A percentile compares a stretch with the other conserved stretches of the same genome.
Conservation (phyloP, 2,888 invertebrate species). For the Diachrysia chrysitis region DNA sequence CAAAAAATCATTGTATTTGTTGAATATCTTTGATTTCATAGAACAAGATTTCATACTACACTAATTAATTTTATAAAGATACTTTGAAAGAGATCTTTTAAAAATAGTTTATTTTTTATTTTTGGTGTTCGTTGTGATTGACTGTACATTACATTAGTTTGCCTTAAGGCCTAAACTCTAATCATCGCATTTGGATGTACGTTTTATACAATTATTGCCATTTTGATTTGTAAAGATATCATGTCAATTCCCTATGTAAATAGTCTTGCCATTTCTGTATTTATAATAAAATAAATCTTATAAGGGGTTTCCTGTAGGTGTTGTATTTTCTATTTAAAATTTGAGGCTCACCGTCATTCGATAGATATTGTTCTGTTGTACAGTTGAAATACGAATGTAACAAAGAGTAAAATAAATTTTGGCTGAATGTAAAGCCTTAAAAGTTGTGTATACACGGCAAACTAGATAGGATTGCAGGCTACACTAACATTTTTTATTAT, state of each 20-base stretch:
- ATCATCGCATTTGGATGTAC: slow-evolving; percentile 58
- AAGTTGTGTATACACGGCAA: too few relatives aligned
- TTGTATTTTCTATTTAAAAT: slow-evolving; percentile 72
- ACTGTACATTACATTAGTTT: slow-evolving; percentile 61
- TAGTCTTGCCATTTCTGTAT: slow-evolving; percentile 86
- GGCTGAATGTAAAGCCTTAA: not conserved
- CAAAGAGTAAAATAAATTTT: not conserved
- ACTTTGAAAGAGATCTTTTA: not conserved
- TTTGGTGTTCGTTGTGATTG: slow-evolving; percentile 49
- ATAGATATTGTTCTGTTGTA: slow-evolving; percentile 18
- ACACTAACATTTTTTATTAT: too few relatives aligned
- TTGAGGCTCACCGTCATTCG: slow-evolving; percentile 68
- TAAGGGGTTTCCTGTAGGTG: slow-evolving; percentile 73
- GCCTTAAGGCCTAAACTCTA: slow-evolving; percentile 70
- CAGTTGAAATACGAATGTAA: not conserved
- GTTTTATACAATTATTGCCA: slow-evolving; percentile 64
- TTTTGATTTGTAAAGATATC: slow-evolving; percentile 73
- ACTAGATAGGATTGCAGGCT: too few relatives aligned
- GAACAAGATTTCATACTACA: too few relatives aligned
- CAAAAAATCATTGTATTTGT: too few relatives aligned
- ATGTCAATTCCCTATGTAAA: slow-evolving; percentile 88
- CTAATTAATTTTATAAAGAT: not conserved
- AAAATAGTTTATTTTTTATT: slow-evolving; percentile 6
- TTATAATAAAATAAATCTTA: slow-evolving; percentile 65
- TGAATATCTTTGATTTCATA: not conserved